Conservation (phyloP, 2,113 vertebrate species). For the Eublepharis macularius region DNA sequence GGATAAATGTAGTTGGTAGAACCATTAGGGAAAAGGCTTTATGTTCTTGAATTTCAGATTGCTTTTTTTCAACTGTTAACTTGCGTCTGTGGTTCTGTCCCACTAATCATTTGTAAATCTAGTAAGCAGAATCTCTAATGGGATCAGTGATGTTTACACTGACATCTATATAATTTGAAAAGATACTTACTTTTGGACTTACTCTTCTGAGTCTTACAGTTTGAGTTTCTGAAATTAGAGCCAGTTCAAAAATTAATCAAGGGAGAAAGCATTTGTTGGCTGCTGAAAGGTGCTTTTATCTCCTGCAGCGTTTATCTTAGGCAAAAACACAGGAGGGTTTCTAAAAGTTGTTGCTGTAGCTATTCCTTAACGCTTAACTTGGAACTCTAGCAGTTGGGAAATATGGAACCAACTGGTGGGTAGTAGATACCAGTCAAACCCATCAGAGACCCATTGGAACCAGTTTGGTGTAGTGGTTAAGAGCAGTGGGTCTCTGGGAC, state of each 20-base stretch:
- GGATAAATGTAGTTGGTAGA: not conserved
- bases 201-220: not conserved
- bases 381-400: not conserved
- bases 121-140: not conserved
- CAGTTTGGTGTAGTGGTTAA: not conserved
- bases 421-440: not conserved
- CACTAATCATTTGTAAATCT: not conserved
- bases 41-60: not conserved
- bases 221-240: not conserved
- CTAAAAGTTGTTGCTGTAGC: not conserved
- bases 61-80: not conserved
- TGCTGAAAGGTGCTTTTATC: not conserved
- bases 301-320: not conserved
- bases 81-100: not conserved
- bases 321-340: not conserved
- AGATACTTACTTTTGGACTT: no score
- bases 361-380: not conserved
- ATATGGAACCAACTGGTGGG: not conserved
- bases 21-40: not conserved
- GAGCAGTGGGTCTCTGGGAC: no score
- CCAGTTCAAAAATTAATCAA: slow-evolving; percentile 2
- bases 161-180: not conserved
- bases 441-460: not conserved
- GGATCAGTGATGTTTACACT: not conserved
- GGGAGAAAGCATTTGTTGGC: not conserved